phyloP scores from a whole-genome alignment of 2,888 invertebrate species.

The Zaprionus bogoriensis region DNA sequence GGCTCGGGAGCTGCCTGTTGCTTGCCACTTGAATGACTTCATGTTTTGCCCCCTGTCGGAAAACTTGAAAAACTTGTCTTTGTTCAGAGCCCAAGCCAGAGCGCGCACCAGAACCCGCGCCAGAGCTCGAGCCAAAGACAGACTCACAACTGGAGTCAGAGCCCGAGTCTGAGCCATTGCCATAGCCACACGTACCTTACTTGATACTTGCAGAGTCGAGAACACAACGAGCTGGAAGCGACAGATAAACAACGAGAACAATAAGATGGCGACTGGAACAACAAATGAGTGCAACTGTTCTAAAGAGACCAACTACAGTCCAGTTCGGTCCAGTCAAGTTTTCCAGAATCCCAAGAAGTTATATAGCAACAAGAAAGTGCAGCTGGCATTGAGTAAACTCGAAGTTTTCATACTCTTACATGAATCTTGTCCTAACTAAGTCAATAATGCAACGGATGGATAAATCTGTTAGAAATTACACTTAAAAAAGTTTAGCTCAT shows the following conservation, averaged over 20 bases:
- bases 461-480: no score
- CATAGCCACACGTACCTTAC: conserved; percentile 60
- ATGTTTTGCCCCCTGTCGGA: conserved; percentile 69
- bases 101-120: no score
- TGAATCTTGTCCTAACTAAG: not conserved
- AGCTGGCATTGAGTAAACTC: no score
- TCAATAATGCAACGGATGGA: no score
- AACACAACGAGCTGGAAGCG: conserved; percentile 41
- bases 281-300: conserved; percentile 76
- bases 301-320: conserved; percentile 46
- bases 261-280: conserved; percentile 55
- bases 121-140: conserved; percentile 22
- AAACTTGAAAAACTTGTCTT: conserved; percentile 75
- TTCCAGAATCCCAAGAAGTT: conserved; percentile 14
- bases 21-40: conserved; percentile 75
- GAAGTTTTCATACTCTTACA: conserved; percentile 4
- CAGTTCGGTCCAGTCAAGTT: conserved; percentile 37
- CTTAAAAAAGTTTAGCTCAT: no score
- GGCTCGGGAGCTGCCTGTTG: conserved; percentile 52
- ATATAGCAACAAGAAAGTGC: conserved; percentile 17
- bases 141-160: not conserved
- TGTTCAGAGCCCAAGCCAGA: conserved; percentile 37
- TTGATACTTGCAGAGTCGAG: conserved; percentile 51
- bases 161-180: conserved; percentile 33
- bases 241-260: conserved; percentile 52